Conservation (phyloP, 2,113 vertebrate species). For the Talpa occidentalis region DNA sequence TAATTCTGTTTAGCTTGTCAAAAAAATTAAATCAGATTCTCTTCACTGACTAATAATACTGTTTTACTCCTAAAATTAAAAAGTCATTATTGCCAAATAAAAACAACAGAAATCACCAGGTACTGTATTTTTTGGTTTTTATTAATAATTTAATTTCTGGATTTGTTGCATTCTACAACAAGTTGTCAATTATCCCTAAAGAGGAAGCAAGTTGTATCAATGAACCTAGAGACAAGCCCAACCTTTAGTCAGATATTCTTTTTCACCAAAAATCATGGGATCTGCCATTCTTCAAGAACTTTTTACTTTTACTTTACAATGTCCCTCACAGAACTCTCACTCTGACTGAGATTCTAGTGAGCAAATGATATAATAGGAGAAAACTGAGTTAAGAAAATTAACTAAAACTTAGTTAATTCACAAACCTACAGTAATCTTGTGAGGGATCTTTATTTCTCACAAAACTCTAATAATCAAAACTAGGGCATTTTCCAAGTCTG, state of each 20-base stretch:
- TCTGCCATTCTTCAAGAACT: not conserved
- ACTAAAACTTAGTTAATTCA: not conserved
- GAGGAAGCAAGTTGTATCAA: not conserved
- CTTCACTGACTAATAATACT: not conserved
- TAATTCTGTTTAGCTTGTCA: slow-evolving; percentile 14
- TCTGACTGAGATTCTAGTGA: not conserved
- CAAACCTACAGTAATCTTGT: not conserved
- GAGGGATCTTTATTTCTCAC: not conserved
- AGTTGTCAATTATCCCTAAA: not conserved
- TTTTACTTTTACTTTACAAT: not conserved
- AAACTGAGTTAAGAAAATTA: slow-evolving; percentile 24
- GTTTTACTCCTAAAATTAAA: not conserved
- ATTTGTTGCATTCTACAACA: slow-evolving; percentile 1
- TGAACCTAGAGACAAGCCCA: not conserved
- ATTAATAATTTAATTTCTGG: slow-evolving; percentile 17
- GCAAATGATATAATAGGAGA: not conserved
- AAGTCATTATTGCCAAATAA: not conserved
- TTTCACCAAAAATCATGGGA: slow-evolving; percentile 8
- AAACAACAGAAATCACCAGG: slow-evolving; percentile 10
- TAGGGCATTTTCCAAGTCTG: not conserved
- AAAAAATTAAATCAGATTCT: slow-evolving; percentile 30
- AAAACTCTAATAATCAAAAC: slow-evolving; percentile 35
- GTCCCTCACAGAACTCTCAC: not conserved
- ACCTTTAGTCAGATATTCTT: not conserved
- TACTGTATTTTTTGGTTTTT: not conserved